Evolutionary conservation across 1,140 invertebrate species (phyloP).

Genomic region (Conopomorpha cramerella): DNA sequence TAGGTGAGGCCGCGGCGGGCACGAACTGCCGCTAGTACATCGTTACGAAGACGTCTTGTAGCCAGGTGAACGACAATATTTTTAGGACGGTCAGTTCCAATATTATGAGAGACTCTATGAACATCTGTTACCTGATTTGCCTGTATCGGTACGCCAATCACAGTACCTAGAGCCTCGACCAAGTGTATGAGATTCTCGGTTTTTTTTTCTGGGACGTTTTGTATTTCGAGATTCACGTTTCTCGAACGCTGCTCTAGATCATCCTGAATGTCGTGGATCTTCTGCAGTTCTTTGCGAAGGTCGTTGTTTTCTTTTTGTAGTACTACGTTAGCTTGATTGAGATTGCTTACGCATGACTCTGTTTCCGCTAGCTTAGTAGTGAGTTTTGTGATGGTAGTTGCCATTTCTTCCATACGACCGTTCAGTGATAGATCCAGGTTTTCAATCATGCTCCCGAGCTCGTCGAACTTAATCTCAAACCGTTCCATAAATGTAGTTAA

Average conservation of each 20-base stretch:
- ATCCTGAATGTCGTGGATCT: not conserved
- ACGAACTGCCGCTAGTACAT: conserved; percentile 3
- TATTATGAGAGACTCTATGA: conserved; percentile 3
- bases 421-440: not conserved
- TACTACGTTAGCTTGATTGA: not conserved
- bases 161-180: not conserved
- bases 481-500: not conserved
- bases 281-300: not conserved
- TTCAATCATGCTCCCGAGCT: not conserved
- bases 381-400: not conserved
- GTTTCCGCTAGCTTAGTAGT: not conserved
- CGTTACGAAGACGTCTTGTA: conserved; percentile 2
- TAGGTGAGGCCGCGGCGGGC: conserved; percentile 1
- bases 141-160: not conserved
- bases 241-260: conserved; percentile 4
- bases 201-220: conserved; percentile 3
- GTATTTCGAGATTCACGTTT: conserved; percentile 4
- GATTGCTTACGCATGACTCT: not conserved
- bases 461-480: not conserved
- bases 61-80: conserved; percentile 3
- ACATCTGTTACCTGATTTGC: not conserved
- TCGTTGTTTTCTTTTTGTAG: not conserved
- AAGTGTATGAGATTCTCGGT: conserved; percentile 3
- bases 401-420: not conserved
- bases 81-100: not conserved